These are phyloP conservation scores for Kryptopterus vitreolus DNA, from an alignment of 2,797 vertebrate genomes.

Conservation along the genomic window DNA sequence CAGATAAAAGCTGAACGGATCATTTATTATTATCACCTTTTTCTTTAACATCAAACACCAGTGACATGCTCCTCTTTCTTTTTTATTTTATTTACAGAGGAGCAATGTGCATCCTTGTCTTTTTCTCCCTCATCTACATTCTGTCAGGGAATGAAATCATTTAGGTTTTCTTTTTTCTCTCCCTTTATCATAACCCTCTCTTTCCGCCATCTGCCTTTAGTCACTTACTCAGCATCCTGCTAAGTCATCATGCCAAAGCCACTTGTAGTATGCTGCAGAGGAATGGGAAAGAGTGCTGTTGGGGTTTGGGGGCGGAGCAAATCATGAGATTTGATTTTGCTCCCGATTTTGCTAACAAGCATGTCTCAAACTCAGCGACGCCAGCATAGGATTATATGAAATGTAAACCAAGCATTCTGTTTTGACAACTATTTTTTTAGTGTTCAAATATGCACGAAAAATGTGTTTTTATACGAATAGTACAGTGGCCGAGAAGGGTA, in stretches of 20 bases:
- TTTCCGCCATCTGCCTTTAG: constrained; percentile 58
- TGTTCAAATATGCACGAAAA: too few species aligned
- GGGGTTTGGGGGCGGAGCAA: neutral
- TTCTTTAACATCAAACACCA: constrained; percentile 38
- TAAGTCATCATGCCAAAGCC: constrained; percentile 35
- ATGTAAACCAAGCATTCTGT: neutral
- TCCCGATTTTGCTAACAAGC: neutral
- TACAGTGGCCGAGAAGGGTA: too few species aligned
- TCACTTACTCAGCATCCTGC: constrained; percentile 51
- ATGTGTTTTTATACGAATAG: too few species aligned
- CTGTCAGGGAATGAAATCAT: constrained; percentile 55
- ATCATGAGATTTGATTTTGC: neutral
- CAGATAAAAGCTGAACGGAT: constrained; percentile 49
- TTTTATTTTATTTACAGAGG: constrained; percentile 53
- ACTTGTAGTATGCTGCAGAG: constrained; percentile 8
- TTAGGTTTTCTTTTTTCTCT: constrained; percentile 64
- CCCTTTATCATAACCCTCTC: constrained; percentile 58
- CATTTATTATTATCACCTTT: constrained; percentile 52
- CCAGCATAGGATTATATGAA: neutral
- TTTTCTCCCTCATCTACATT: constrained; percentile 29
- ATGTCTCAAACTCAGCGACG: neutral
- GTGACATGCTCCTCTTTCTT: constrained; percentile 26
- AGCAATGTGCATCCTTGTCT: constrained; percentile 45
- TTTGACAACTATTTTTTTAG: too few species aligned
- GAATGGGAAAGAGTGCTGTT: neutral